Evolutionary conservation across 1,140 invertebrate species (phyloP), one percentile per base, ranked within the genome.

Genomic region (Batillaria attramentaria): DNA sequence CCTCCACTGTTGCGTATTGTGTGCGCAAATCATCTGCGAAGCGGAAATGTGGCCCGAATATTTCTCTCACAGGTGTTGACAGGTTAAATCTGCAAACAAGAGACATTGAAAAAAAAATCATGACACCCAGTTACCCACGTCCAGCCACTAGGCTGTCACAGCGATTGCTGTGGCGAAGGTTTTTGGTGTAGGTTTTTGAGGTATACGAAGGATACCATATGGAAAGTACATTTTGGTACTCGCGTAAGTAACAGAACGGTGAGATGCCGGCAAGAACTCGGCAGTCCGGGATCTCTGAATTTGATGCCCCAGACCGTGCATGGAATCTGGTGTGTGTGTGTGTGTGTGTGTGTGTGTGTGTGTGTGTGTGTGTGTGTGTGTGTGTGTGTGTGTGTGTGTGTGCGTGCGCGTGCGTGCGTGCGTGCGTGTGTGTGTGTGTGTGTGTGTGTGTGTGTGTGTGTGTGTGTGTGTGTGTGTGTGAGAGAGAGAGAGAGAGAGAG

Each of bases 21-120:
- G 82, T 87, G n/a, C 83, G 69, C 50, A 81, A 75, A 3, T 78
- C 68, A 70, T 81, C 81, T 20, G 77, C 73, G 41, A 84, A 87
- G 1, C 72, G 54, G 66, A 87, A 85, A 3, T 81, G 75, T 24
- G 69, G 73, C 1, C 80, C 73, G 24, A 87, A 43, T 16, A 84
- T 78, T 18, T 84, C 82, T 24, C 76, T 66, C 5, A 85, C 78
- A 31, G 80, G 79, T 2, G 86, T 82, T 35, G 80, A 75, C 20
- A 87, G 41, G 20, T 80, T 78, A 42, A 81, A 60, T 20, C 86
- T 85, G 81, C 35, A n/a, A 42, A 18, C 3, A 72, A 31, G n/a
- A n/a, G n/a, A n/a, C n/a, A n/a, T n/a, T n/a, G n/a, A n/a, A n/a
- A n/a, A n/a, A n/a, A n/a, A n/a, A n/a, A n/a, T n/a, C n/a, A n/a